Evolutionary conservation across 2,113 vertebrate genomes (phyloP), one percentile per base, ranked within the genome.

Genomic region (Rhabdomys dilectus): DNA sequence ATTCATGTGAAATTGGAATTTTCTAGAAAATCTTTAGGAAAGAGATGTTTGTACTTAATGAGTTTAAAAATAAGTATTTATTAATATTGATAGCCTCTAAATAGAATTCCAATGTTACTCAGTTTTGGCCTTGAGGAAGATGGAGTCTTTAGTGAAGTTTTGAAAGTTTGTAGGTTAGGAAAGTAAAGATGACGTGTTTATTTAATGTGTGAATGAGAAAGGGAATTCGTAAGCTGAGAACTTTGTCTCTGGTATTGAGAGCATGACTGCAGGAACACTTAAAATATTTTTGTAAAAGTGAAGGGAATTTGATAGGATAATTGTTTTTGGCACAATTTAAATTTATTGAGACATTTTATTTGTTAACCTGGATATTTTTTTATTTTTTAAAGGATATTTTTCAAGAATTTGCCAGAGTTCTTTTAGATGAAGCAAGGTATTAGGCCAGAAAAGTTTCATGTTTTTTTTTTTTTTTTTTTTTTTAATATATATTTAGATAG

Each of bases 221-320:
- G 51, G 34, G 39, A 76, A 76, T 68, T 34, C 26, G 45, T 13
- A 73, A 78, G 51, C 48, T 85, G 26, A 93, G 34, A 34, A 77
- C 84, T 96, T 66, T 96, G 26, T 26, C 13, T 72, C 72, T 62
- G 36, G 0, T 89, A 64, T 53, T 86, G 31, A 76, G 89, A 82
- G n/a, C n/a, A 31, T 89, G 17, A 85, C 68, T 91, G 8, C 11
- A 29, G 66, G 53, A 84, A 80, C 48, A 90, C 88, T 82, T 91
- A 81, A 96, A 89, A 88, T 42, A 64, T 91, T 81, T 36, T n/a
- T 94, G 92, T n/a, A n/a, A n/a, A n/a, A n/a, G n/a, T 95, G 53
- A 85, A 42, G 91, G 36, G 45, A 94, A 91, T 95, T 91, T 92
- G 15, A 42, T 89, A 85, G 42, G 34, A 60, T 70, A 77, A 62